Evolutionary conservation across 2,113 vertebrate species (phyloP).

Genomic region (Pipa parva): DNA sequence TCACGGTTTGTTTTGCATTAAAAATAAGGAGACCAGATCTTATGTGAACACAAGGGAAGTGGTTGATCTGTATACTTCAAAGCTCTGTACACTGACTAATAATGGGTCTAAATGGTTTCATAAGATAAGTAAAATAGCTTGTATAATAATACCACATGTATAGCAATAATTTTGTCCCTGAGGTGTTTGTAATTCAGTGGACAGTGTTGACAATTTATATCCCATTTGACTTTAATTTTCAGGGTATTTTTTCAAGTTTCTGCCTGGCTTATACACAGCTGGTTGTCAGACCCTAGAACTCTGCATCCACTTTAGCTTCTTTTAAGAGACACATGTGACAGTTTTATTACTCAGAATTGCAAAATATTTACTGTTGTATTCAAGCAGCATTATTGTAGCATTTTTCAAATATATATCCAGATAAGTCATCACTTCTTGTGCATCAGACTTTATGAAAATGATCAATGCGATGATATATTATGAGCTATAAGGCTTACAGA

Average conservation of each 20-base stretch:
- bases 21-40: no score
- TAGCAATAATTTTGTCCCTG: no score
- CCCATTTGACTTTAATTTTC: constrained; percentile 29
- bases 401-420: constrained; percentile 4
- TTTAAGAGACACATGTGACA: constrained; percentile 11
- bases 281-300: neutral
- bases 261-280: neutral
- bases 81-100: no score
- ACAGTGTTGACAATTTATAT: neutral
- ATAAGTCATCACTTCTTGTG: constrained; percentile 3
- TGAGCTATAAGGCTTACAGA: neutral
- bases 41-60: no score
- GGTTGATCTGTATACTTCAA: no score
- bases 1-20: no score
- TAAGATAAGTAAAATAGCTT: no score
- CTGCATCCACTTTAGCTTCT: constrained; percentile 17
- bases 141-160: no score
- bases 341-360: neutral
- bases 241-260: constrained; percentile 14
- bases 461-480: neutral
- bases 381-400: constrained; percentile 3
- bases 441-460: neutral
- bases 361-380: constrained; percentile 11
- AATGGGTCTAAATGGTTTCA: no score
- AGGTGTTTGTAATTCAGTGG: no score